These are phyloP conservation scores for Elaphurus davidianus DNA, from an alignment of 2,113 vertebrate genomes.

Conservation along the genomic window DNA sequence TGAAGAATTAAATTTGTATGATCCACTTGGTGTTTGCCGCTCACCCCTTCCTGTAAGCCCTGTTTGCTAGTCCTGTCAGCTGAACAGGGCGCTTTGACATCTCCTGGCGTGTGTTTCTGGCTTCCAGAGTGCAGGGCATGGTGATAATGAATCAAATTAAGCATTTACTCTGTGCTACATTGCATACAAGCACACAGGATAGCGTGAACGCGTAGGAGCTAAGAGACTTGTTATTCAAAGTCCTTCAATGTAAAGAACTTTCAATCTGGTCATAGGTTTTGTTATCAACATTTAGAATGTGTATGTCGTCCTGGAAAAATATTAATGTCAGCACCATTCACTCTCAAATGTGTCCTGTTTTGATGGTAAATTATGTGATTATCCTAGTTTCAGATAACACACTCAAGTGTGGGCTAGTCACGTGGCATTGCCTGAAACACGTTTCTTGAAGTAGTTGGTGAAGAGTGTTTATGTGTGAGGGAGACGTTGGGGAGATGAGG, in stretches of 20 bases:
- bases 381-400: not conserved
- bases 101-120: not conserved
- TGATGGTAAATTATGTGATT: not conserved
- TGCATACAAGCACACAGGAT: accelerated
- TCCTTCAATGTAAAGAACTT: not conserved
- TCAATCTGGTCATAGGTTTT: accelerated
- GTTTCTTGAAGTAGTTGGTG: not conserved
- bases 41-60: not conserved
- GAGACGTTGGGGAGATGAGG: too few relatives aligned
- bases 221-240: not conserved
- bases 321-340: accelerated
- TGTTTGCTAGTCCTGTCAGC: not conserved
- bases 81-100: accelerated
- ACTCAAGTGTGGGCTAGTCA: not conserved
- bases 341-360: too few relatives aligned
- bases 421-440: not conserved
- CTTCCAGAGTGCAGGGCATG: not conserved
- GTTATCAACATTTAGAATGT: not conserved
- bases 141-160: not conserved
- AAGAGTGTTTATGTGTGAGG: not conserved
- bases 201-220: accelerated
- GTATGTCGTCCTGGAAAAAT: not conserved
- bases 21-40: not conserved
- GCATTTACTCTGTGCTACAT: not conserved
- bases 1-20: constrained; percentile 36